Evolutionary conservation across 2,113 vertebrate species (phyloP).

Genomic region (Tragelaphus strepsiceros): DNA sequence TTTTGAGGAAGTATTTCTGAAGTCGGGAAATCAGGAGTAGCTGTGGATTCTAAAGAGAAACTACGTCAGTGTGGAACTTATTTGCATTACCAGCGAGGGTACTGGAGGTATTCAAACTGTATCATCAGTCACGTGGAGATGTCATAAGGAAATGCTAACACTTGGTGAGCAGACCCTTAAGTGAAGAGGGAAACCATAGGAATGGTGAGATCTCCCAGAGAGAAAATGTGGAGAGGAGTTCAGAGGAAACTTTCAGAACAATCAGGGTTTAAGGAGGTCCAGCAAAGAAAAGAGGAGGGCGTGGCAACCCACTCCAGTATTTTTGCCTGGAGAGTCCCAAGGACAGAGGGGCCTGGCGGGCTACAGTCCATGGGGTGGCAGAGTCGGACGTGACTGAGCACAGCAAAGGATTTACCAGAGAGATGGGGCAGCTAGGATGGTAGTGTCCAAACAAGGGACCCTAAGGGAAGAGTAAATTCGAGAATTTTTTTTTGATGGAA

Average conservation of each 20-base stretch:
- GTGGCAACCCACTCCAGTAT: not conserved
- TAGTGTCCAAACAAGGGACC: not conserved
- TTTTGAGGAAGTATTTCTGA: not conserved
- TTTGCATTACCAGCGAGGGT: not conserved
- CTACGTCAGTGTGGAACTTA: not conserved
- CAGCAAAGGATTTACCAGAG: not conserved
- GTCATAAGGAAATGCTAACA: not conserved
- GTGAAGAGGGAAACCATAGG: not conserved
- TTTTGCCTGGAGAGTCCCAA: not conserved
- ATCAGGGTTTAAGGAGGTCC: not conserved
- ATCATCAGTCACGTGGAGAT: not conserved
- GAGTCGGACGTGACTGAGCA: not conserved
- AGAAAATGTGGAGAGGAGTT: not conserved
- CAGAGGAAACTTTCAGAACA: not conserved
- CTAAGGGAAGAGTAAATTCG: not conserved
- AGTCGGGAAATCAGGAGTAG: not conserved
- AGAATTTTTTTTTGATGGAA: not conserved
- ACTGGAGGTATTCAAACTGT: not conserved
- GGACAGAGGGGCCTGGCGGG: not conserved
- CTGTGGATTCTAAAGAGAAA: not conserved
- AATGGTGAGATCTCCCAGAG: not conserved
- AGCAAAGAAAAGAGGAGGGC: not conserved
- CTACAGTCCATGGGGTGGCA: not conserved
- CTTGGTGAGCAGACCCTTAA: not conserved
- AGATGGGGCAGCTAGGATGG: not conserved